Percentiles rank a stretch among this genome's conserved stretches.
Conservation (phyloP, 2,888 invertebrate species). For the Andrena marginata region DNA sequence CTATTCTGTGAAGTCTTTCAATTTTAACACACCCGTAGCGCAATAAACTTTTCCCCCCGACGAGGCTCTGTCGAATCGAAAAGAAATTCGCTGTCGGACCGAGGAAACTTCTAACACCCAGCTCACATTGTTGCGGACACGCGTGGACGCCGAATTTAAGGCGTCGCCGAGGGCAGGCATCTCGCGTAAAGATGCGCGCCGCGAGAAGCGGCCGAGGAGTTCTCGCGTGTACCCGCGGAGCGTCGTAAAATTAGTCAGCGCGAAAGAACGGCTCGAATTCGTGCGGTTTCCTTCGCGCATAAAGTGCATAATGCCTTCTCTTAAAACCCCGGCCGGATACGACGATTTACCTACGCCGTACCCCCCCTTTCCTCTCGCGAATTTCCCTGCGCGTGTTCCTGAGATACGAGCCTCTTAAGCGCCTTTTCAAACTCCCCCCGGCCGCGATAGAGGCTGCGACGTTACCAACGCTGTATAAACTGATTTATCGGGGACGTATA, state of each 20-base stretch:
- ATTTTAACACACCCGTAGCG: too few species aligned
- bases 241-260: conserved; percentile 64
- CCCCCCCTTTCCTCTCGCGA: conserved; percentile 16
- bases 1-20: too few species aligned
- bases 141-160: background rate
- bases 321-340: conserved; percentile 51
- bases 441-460: background rate
- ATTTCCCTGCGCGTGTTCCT: conserved; percentile 25
- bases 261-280: conserved; percentile 52
- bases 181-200: background rate
- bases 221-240: conserved; percentile 30
- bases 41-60: too few species aligned
- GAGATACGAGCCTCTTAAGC: conserved; percentile 48
- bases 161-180: background rate
- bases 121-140: conserved; percentile 6
- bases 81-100: too few species aligned
- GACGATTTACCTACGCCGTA: conserved; percentile 19
- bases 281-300: conserved; percentile 53
- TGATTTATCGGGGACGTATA: conserved; percentile 45
- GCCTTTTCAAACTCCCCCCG: conserved; percentile 13
- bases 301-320: conserved; percentile 60
- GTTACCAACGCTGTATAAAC: conserved; percentile 15
- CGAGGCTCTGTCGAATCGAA: too few species aligned
- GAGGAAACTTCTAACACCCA: background rate
- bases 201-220: background rate